phyloP scores from a whole-genome alignment of 2,113 vertebrate species.

The Pteropus alecto region DNA sequence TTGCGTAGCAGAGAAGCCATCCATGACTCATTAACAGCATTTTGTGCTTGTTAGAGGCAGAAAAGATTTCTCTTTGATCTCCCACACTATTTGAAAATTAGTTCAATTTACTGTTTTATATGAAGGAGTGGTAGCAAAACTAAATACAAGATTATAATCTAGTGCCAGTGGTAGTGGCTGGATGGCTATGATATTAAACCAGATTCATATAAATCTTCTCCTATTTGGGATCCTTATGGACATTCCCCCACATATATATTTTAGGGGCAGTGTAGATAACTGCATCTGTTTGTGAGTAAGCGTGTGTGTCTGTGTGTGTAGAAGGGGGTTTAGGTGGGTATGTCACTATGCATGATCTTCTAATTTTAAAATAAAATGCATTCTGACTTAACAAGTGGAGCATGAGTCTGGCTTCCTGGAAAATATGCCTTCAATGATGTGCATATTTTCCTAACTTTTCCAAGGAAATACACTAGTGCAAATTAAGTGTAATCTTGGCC shows the following conservation, averaged over 20 bases:
- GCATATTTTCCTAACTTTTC: not conserved
- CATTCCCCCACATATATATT: not conserved
- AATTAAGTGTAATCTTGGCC: not conserved
- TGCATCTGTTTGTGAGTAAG: not conserved
- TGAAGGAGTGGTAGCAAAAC: constrained; percentile 42
- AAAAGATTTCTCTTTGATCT: constrained; percentile 59
- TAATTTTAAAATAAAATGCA: constrained; percentile 4
- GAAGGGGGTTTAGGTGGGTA: not conserved
- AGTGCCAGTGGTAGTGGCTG: not conserved
- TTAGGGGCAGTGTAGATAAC: not conserved
- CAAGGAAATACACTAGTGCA: not conserved
- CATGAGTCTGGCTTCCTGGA: not conserved
- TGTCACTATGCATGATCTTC: not conserved
- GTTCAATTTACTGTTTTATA: constrained; percentile 56
- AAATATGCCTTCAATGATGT: not conserved
- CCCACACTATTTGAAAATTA: constrained; percentile 52
- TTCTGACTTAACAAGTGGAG: not conserved
- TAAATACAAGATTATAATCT: constrained; percentile 32
- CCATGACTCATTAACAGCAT: constrained; percentile 21
- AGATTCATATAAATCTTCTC: constrained; percentile 23
- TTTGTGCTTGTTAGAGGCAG: constrained; percentile 41
- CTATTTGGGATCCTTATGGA: not conserved
- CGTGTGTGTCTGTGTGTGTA: not conserved
- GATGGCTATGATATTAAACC: not conserved
- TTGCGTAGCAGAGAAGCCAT: not conserved